Conservation (phyloP, 1,140 invertebrate species). For the Diachasmimorpha longicaudata region DNA sequence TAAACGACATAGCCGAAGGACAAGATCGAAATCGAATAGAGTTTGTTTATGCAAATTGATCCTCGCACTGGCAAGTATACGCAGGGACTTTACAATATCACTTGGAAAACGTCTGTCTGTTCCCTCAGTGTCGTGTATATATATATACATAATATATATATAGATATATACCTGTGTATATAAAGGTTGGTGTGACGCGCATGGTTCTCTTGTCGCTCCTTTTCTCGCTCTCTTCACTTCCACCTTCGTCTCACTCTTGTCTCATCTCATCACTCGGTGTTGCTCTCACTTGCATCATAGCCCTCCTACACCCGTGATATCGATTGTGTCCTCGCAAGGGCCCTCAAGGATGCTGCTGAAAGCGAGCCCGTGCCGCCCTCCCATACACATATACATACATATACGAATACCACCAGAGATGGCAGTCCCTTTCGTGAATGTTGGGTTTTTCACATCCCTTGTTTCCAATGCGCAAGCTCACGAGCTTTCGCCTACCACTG, state of each 20-base stretch:
- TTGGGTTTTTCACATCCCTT: no score
- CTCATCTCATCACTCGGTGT: background rate
- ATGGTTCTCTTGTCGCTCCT: background rate
- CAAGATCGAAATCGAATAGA: constrained; percentile 31
- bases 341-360: constrained; percentile 23
- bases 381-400: no score
- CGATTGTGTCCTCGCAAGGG: constrained; percentile 27
- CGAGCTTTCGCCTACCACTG: no score
- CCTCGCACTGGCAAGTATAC: constrained; percentile 21
- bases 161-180: no score
- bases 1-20: constrained; percentile 28
- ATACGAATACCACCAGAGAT: no score
- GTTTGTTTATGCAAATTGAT: constrained; percentile 33
- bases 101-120: constrained; percentile 26
- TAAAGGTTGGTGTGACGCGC: background rate
- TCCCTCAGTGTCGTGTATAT: background rate
- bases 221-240: background rate
- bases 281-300: constrained; percentile 4
- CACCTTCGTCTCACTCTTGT: background rate
- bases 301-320: constrained; percentile 14
- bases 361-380: background rate
- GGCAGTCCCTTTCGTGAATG: no score
- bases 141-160: no score
- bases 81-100: constrained; percentile 24
- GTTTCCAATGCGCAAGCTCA: no score